Percentiles rank a stretch among this genome's conserved stretches.
These are phyloP conservation scores for Trypoxylus dichotomus DNA, from an alignment of 1,140 invertebrate species.

Conservation along the genomic window DNA sequence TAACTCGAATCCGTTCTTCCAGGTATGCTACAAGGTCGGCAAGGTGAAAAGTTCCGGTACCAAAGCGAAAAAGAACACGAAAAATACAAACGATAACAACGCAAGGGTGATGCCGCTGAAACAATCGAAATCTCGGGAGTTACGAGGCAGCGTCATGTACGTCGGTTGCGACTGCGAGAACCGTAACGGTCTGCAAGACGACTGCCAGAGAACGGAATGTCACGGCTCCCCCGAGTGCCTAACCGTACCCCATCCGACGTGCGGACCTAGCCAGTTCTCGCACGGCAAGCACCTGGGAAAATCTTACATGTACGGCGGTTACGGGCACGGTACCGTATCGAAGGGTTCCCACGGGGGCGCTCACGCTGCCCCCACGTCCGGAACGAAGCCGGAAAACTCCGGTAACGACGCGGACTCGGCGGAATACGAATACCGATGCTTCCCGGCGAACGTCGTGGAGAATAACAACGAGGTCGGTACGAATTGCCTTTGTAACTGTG, in stretches of 20 bases:
- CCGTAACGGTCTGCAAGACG: conserved; percentile 72
- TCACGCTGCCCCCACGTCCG: background rate
- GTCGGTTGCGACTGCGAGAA: conserved; percentile 72
- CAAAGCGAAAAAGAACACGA: background rate
- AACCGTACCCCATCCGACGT: conserved; percentile 46
- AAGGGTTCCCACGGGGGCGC: background rate
- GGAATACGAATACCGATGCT: conserved; percentile 23
- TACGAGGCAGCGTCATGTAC: conserved; percentile 66
- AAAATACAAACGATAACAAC: background rate
- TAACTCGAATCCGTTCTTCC: background rate
- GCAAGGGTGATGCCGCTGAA: background rate
- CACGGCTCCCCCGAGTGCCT: conserved; percentile 67
- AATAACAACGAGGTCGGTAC: background rate
- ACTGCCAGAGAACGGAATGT: conserved; percentile 69
- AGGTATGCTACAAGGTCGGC: conserved; percentile 31
- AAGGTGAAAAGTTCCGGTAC: conserved; percentile 11
- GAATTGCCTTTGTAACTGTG: background rate
- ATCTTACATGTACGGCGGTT: background rate
- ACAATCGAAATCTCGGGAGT: conserved; percentile 62
- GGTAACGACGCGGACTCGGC: background rate
- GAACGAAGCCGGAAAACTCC: background rate
- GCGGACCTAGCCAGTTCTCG: conserved; percentile 46
- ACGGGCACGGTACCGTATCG: background rate
- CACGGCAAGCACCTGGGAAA: conserved; percentile 47
- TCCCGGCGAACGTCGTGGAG: background rate